A percentile compares a stretch with the other conserved stretches of the same genome.
Conservation (phyloP, 2,113 vertebrate genomes). For the Riparia riparia region DNA sequence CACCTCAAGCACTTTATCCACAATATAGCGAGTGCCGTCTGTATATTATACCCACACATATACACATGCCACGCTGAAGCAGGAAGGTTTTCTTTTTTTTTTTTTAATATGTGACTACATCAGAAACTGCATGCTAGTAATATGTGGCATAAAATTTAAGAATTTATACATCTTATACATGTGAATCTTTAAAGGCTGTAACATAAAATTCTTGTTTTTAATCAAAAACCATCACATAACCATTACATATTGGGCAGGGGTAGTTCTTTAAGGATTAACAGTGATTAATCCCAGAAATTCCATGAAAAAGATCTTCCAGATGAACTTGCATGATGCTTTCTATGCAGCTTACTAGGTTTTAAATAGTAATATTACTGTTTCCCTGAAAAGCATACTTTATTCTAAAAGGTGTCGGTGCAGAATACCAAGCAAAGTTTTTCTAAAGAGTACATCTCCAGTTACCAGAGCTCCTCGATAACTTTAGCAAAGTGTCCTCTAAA, state of each 20-base stretch:
- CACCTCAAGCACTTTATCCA: neutral
- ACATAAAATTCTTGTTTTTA: neutral
- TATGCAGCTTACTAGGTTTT: neutral
- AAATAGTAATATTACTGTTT: neutral
- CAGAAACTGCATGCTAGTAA: conserved; percentile 43
- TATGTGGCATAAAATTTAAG: conserved; percentile 46
- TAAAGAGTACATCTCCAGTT: neutral
- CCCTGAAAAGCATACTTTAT: neutral
- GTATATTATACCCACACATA: neutral
- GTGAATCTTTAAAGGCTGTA: conserved; percentile 1
- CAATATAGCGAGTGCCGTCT: neutral
- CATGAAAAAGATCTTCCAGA: neutral
- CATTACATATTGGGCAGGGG: neutral
- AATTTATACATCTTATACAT: conserved; percentile 44
- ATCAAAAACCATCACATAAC: neutral
- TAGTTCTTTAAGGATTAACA: conserved; percentile 14
- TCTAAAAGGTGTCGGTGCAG: neutral
- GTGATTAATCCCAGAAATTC: conserved; percentile 1
- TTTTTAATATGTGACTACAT: conserved; percentile 17
- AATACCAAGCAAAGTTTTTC: neutral
- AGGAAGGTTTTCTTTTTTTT: neutral
- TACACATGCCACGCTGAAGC: neutral
- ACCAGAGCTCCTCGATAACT: neutral
- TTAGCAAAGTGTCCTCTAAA: neutral
- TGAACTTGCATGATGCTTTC: neutral